A percentile compares a stretch with the other conserved stretches of the same genome.
Conservation (phyloP, 1,140 invertebrate species). For the Pseudobourletiella spinata region DNA sequence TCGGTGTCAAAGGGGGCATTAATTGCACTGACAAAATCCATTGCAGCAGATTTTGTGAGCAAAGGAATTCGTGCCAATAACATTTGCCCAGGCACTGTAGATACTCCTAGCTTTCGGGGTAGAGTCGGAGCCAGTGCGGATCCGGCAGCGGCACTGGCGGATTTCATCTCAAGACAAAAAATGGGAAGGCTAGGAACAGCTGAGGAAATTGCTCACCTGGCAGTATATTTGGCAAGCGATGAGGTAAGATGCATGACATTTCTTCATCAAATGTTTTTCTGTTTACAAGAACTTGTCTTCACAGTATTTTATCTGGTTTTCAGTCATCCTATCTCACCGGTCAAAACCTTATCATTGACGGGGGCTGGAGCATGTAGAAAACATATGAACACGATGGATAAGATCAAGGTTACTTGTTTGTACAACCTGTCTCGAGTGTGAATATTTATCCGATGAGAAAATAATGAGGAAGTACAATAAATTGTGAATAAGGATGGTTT, state of each 20-base stretch:
- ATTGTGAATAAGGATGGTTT: too few species aligned
- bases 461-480: too few species aligned
- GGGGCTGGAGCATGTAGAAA: conserved; percentile 42
- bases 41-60: conserved; percentile 39
- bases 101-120: conserved; percentile 36
- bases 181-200: conserved; percentile 43
- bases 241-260: conserved; percentile 38
- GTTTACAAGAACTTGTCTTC: background rate
- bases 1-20: conserved; percentile 44
- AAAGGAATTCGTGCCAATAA: conserved; percentile 42
- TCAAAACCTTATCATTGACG: conserved; percentile 42
- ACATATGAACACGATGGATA: too few species aligned
- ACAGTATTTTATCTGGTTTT: conserved; percentile 15
- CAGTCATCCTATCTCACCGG: conserved; percentile 42
- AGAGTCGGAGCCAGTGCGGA: conserved; percentile 38
- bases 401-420: too few species aligned
- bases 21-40: conserved; percentile 44
- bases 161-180: conserved; percentile 41
- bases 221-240: conserved; percentile 43
- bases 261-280: background rate
- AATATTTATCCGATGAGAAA: too few species aligned
- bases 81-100: conserved; percentile 42
- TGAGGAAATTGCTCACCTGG: conserved; percentile 43
- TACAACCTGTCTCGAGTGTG: too few species aligned
- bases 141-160: conserved; percentile 39